A percentile compares a stretch with the other conserved stretches of the same genome.
Evolutionary conservation across 1,140 invertebrate genomes (phyloP).

Genomic region (Spodoptera frugiperda): DNA sequence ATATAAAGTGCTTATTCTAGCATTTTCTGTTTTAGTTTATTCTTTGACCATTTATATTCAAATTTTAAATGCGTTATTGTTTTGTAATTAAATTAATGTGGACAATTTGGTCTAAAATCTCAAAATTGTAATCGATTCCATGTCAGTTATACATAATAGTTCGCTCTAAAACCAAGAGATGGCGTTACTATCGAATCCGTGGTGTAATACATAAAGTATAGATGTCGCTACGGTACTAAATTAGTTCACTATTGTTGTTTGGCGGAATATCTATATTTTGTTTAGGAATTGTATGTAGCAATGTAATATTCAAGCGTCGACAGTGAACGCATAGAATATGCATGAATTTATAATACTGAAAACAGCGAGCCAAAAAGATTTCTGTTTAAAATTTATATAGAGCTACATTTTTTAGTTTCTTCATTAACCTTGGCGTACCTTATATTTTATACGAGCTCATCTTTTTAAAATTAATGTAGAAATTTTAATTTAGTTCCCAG

Average conservation of each 20-base stretch:
- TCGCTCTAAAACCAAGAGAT: neutral
- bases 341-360: slow-evolving; percentile 1
- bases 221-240: neutral
- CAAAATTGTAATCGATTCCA: neutral
- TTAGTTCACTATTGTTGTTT: neutral
- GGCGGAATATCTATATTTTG: neutral
- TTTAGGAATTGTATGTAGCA: slow-evolving; percentile 2
- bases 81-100: too few relatives aligned
- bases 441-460: slow-evolving; percentile 4
- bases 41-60: too few relatives aligned
- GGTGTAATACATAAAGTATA: neutral
- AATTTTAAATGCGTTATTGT: too few relatives aligned
- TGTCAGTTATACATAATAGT: neutral
- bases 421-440: slow-evolving; percentile 3
- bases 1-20: too few relatives aligned
- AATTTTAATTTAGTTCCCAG: neutral
- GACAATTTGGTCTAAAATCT: too few relatives aligned
- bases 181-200: neutral
- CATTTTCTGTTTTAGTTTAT: too few relatives aligned
- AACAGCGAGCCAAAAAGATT: neutral
- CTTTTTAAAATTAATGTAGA: neutral
- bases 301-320: slow-evolving; percentile 5
- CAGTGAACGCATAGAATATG: slow-evolving; percentile 17
- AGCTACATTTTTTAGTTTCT: slow-evolving; percentile 12
- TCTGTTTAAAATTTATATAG: neutral